Conservation (phyloP, 2,797 vertebrate species). For the Pipistrellus pygmaeus region DNA sequence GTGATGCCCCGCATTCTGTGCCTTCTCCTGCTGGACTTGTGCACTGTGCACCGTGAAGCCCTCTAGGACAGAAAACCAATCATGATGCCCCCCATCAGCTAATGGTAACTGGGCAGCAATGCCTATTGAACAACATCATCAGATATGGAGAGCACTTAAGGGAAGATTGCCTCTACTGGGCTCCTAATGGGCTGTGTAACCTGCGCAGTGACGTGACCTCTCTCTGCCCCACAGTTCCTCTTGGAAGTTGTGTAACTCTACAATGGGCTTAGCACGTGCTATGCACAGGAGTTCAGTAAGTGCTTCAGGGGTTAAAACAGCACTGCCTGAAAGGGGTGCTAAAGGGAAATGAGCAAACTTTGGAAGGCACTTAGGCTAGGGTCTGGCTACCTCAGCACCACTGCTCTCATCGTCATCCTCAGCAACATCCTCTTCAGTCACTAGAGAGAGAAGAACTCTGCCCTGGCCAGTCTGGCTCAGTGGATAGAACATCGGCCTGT, state of each 20-base stretch:
- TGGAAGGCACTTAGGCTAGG: background rate
- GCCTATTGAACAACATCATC: background rate
- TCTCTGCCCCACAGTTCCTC: background rate
- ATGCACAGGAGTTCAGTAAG: background rate
- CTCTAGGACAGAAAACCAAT: background rate
- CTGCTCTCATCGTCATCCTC: background rate
- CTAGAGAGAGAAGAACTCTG: background rate
- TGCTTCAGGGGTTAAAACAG: background rate
- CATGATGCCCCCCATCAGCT: too few relatives aligned
- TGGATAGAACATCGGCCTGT: background rate
- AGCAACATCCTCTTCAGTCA: background rate
- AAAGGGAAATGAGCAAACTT: background rate
- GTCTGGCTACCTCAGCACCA: background rate
- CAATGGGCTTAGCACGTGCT: background rate
- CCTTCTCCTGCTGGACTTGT: background rate
- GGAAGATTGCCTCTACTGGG: background rate
- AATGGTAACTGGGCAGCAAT: fast-evolving
- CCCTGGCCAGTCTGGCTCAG: background rate
- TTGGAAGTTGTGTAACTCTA: background rate
- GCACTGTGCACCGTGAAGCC: background rate
- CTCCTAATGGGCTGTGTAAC: background rate
- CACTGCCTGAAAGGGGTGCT: background rate
- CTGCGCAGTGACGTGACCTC: background rate
- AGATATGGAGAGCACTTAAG: background rate
- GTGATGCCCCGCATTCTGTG: fast-evolving